Percentiles rank a stretch among this genome's conserved stretches.
Conservation (phyloP, 1,140 invertebrate species). For the Teleopsis dalmanni region DNA sequence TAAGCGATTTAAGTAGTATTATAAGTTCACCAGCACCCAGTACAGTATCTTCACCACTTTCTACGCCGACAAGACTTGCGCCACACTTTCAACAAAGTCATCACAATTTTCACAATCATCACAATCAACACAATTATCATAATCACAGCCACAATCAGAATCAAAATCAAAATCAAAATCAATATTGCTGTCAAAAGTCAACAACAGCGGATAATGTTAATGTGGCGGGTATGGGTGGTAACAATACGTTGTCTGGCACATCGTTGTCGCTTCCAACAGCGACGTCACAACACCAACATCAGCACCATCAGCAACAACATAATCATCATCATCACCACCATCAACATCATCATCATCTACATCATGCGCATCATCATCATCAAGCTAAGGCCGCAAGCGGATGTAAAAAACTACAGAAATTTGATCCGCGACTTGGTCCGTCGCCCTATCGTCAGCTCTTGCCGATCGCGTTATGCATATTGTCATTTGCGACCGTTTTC, state of each 20-base stretch:
- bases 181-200: conserved; percentile 5
- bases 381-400: conserved; percentile 13
- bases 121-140: conserved; percentile 3
- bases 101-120: conserved; percentile 3
- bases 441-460: conserved; percentile 48
- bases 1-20: conserved; percentile 35
- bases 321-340: conserved; percentile 15
- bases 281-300: too few relatives aligned
- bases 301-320: conserved; percentile 11
- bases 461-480: conserved; percentile 54
- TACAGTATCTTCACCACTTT: conserved; percentile 36
- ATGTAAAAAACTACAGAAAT: conserved; percentile 27
- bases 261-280: conserved; percentile 9
- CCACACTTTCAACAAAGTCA: conserved; percentile 7
- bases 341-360: conserved; percentile 22
- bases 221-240: conserved; percentile 1
- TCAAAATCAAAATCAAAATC: conserved; percentile 6
- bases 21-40: conserved; percentile 37
- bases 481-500: conserved; percentile 60
- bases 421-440: conserved; percentile 38
- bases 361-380: conserved; percentile 18
- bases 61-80: conserved; percentile 36
- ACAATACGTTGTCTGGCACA: too few relatives aligned
- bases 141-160: conserved; percentile 1
- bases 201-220: background rate